Evolutionary conservation across 2,888 invertebrate genomes (phyloP), one percentile per base, ranked within the genome.

Genomic region (Arge pagana): DNA sequence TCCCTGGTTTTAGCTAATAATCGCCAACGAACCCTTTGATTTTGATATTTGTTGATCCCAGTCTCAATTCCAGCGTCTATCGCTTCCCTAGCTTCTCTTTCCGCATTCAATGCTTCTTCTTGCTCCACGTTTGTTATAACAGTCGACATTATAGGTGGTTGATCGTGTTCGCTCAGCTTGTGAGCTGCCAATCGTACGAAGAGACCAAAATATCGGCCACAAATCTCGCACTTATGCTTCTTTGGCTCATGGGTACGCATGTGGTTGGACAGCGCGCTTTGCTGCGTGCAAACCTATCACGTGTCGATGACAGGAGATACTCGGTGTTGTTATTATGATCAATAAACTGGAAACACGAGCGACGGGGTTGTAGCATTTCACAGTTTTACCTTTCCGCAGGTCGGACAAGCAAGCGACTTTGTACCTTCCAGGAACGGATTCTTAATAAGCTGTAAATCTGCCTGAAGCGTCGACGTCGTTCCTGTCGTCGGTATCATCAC

Each of bases 161-260:
- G 58, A 48, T 68, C 67, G 30, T 72, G 72, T 30, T 72, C 71
- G 36, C 65, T 64, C 48, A 71, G 58, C 55, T 60, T 68, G 36
- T 72, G 72, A 3, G 67, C 66, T 13, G 67, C 68, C 28, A 72
- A 52, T 26, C 72, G 62, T 60, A 72, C 68, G 31, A 69, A 65
- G 21, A 72, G 61, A 15, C 71, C 72, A 40, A 71, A 72, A 1
- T 66, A 67, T 30, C 71, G 62, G 1, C 72, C 71, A 19, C 72
- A 72, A 58, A 68, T 65, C 45, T 71, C 67, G 55, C 72, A 72
- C 48, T 72, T 72, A 36, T 69, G 62, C 49, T 64, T 66, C 48
- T 72, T 72, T 3, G 72, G 72, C 51, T 71, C 68, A 35, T 72
- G 72, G 21, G 70, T 72, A 35, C 72, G 66, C 72, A 72, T 71